Evolutionary conservation across 1,140 invertebrate genomes (phyloP), one percentile per base, ranked within the genome.

Genomic region (Drosophila erecta): DNA sequence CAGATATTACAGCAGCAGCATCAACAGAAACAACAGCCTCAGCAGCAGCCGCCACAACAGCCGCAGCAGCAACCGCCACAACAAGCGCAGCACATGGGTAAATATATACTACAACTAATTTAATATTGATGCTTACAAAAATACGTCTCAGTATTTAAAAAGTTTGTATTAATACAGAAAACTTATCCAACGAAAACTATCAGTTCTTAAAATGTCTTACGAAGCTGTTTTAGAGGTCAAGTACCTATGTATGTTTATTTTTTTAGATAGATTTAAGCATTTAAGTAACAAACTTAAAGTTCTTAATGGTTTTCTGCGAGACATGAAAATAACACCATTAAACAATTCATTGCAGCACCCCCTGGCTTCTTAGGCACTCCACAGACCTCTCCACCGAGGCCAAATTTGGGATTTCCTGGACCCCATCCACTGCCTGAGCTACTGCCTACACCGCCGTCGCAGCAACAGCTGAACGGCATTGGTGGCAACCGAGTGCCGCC

Each of bases 391-490:
- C 84, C 84, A 50, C 76, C 84, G 46, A 90, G 84, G 65, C 64
- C 80, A 51, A 90, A 74, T 58, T 33, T 87, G 17, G 79, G 79
- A 38, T 87, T 83, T 46, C 83, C 71, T 22, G 83, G 84, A 7
- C 58, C 79, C 8, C 79, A 81, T 69, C 69, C 67, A 8, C 41
- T 78, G 55, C 92, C 92, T 58, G 92, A 89, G 11, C 24, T 87
- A 38, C 69, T 87, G 41, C 79, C 84, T 7, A 90, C 85, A 33
- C 85, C 84, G 11, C 65, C 72, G 38, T 41, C 85, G 7, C 74
- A 81, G 20, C 53, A 59, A 7, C 80, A 85, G n/a, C 61, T 90
- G 1, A 89, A 89, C 20, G 84, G 84, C 5, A 37, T 84, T 7
- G 59, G 58, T 24, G 84, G 85, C 2, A 84, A 80, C 65, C 73